Base-by-base conservation (phyloP, 1,140 invertebrate genomes). In the Monomorium pharaonis region DNA sequence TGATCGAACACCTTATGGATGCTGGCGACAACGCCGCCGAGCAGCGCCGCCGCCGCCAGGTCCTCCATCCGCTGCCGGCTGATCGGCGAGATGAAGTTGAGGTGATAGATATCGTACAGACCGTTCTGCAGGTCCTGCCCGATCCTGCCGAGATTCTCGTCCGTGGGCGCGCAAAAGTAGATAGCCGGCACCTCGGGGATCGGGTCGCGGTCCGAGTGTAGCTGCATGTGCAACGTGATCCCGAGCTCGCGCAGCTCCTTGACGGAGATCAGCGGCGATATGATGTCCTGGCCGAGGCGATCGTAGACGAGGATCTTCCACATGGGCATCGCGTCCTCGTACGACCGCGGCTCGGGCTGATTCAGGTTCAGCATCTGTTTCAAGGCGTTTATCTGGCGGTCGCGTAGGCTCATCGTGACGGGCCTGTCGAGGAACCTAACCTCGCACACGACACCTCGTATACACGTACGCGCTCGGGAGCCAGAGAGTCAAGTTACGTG, bases 251-350 rank as follows among this genome's bases (percentile, higher is more conserved):
- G 94, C 2, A 99, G 95, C 94, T 99, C 99, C 95, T 99, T 99
- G 0, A 99, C 97, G 56, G 98, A 98, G 92, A 99, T 96, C 65
- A 99, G 95, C 3, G 99, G 99, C 21, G 99, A 99, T 91, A 99
- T 99, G 63, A 99, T 99, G 94, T 99, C 99, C 95, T 99, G 99
- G 7, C 99, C 99, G 90, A 97, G 97, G 91, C 98, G 96, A 95
- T 99, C 99, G 93, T 99, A 99, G 78, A 99, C 97, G 62, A 99
- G 95, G 85, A 99, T 97, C 96, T 99, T 99, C 98, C 98, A 99
- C 51, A 97, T 97, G 49, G 98, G 98, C 95, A 99, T 98, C 58
- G 96, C 96, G 37, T 97, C 96, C 47, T 97, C 95, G 70, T n/a
- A n/a, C n/a, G 96, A 95, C 95, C 98, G 98, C 18, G 96, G 97